Evolutionary conservation across 2,113 vertebrate genomes (phyloP), one percentile per base, ranked within the genome.

Genomic region (Canis aureus): DNA sequence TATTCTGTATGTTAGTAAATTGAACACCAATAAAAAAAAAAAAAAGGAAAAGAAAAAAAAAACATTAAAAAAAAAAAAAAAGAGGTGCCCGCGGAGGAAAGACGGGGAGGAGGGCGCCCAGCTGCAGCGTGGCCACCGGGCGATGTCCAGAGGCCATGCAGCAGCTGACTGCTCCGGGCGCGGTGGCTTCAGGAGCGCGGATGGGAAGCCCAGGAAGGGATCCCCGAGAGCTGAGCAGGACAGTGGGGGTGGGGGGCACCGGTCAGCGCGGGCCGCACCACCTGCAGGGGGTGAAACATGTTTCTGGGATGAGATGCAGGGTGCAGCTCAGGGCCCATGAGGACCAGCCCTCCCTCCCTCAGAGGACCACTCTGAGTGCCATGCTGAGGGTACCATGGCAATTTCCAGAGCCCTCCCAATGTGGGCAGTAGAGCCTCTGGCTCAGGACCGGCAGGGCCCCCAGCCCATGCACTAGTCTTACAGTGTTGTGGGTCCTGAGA

Each of bases 111-210:
- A 32, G 19, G 17, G 0, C 2, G 4, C 13, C 23, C 4, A 3
- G 0, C 6, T 5, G 17, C 27, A 5, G 0, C 0, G 10, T 11
- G 5, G 16, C 29, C n/a, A 4, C 9, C 0, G 10, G 49, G 67
- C 0, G 0, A 23, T 9, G 8, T 35, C 32, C 19, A 2, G 11
- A 22, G 17, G 5, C 8, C 6, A 5, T 0, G 1, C 13, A 10
- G 13, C 0, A 0, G 57, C 16, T 11, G 8, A 20, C 8, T 6
- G 12, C 43, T n/a, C 57, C 32, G 4, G 57, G 60, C 57, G 43
- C 53, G 9, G 17, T 11, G 3, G 13, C 25, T 51, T 16, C 23
- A 13, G 9, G 43, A n/a, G 51, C 82, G n/a, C 20, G 51, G 60
- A 12, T 66, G 57, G 53, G 19, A 2, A 80, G 16, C 25, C 25